Percentiles rank a stretch among this genome's conserved stretches.
phyloP scores from a whole-genome alignment of 2,113 vertebrate genomes.

The Danionella cerebrum region DNA sequence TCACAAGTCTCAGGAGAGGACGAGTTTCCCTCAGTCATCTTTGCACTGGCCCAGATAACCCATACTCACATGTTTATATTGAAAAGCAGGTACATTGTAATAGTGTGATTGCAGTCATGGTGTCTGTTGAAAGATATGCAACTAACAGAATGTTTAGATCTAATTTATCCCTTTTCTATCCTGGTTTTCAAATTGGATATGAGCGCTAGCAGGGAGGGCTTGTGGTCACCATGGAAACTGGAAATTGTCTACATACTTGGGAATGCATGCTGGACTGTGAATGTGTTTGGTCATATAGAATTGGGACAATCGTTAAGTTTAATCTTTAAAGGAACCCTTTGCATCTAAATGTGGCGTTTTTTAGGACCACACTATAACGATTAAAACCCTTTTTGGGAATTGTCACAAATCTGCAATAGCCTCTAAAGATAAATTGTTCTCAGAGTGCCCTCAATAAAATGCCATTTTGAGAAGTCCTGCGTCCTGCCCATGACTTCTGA shows the following conservation, averaged over 20 bases:
- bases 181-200: slow-evolving; percentile 43
- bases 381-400: too few species aligned
- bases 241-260: slow-evolving; percentile 38
- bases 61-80: neutral
- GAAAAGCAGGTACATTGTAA: neutral
- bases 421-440: too few species aligned
- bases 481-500: too few species aligned
- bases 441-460: too few species aligned
- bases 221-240: slow-evolving; percentile 59
- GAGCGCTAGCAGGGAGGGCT: slow-evolving; percentile 30
- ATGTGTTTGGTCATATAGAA: neutral
- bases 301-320: neutral
- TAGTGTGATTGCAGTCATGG: neutral
- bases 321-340: too few species aligned
- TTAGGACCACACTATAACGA: too few species aligned
- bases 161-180: slow-evolving; percentile 28
- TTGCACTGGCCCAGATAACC: neutral
- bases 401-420: too few species aligned
- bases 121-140: slow-evolving; percentile 1
- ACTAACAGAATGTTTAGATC: slow-evolving; percentile 27
- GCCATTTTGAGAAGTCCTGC: too few species aligned
- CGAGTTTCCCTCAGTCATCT: neutral
- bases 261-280: slow-evolving; percentile 9
- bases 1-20: slow-evolving; percentile 1
- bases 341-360: too few species aligned